Percentiles rank a stretch among this genome's conserved stretches.
Conservation (phyloP, 1,140 invertebrate species). For the Drosophila quadrilineata region DNA sequence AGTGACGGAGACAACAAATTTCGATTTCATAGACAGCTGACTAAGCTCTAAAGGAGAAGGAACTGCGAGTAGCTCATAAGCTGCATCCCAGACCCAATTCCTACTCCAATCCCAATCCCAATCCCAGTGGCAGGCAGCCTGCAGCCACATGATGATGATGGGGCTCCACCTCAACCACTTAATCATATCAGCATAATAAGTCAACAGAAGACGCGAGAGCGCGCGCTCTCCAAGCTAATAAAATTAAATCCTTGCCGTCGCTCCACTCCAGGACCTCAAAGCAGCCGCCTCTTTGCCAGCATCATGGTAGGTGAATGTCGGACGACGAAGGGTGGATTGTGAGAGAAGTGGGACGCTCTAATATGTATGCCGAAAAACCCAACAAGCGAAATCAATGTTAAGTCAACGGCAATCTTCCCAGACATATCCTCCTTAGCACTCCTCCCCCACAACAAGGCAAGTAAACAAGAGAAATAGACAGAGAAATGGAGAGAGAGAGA, state of each 20-base stretch:
- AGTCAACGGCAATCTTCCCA: neutral
- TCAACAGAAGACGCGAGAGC: slow-evolving; percentile 46
- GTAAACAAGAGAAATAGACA: slow-evolving; percentile 17
- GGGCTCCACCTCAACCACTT: slow-evolving; percentile 41
- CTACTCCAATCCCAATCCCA: no score
- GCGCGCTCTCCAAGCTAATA: slow-evolving; percentile 66
- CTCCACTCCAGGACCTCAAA: slow-evolving; percentile 39
- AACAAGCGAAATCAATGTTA: slow-evolving; percentile 59
- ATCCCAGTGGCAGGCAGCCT: no score
- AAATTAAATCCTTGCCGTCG: slow-evolving; percentile 72
- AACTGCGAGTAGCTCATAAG: slow-evolving; percentile 25
- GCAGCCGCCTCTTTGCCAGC: neutral
- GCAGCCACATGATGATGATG: no score
- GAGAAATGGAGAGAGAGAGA: slow-evolving; percentile 6
- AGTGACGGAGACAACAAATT: slow-evolving; percentile 2
- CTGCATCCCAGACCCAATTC: no score
- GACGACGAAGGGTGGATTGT: no score
- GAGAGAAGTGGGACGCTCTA: no score
- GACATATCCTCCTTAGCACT: neutral
- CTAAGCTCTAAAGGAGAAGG: slow-evolving; percentile 10
- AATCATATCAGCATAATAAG: slow-evolving; percentile 78
- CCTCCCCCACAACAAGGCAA: slow-evolving; percentile 17
- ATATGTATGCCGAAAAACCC: slow-evolving; percentile 18
- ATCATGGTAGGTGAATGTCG: neutral
- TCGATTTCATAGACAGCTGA: slow-evolving; percentile 21